A percentile compares a stretch with the other conserved stretches of the same genome.
Evolutionary conservation across 2,888 invertebrate genomes (phyloP).

Genomic region (Allacma fusca): DNA sequence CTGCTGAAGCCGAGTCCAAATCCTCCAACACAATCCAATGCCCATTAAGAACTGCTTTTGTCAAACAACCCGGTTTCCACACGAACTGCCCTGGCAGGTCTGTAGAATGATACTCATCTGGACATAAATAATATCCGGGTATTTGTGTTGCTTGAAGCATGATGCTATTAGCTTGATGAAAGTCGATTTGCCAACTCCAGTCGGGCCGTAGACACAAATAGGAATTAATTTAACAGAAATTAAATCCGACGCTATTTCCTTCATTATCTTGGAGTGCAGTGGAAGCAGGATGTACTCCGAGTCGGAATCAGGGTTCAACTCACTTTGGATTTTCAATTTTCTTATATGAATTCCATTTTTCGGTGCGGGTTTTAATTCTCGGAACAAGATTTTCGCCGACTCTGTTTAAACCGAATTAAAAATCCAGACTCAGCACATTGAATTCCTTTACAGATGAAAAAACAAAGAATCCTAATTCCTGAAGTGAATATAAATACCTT

Average conservation of each 20-base stretch:
- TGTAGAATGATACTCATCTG: slow-evolving; percentile 96
- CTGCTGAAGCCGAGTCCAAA: slow-evolving; percentile 90
- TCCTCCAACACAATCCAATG: slow-evolving; percentile 95
- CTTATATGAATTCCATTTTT: not conserved
- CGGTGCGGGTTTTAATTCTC: not conserved
- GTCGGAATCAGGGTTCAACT: not conserved
- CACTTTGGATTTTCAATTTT: not conserved
- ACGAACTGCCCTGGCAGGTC: slow-evolving; percentile 97
- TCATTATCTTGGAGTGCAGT: not conserved
- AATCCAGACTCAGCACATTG: not conserved
- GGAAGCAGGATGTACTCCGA: not conserved
- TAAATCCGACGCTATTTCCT: slow-evolving; percentile 16
- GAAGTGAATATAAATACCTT: too few relatives aligned
- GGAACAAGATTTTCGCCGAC: not conserved
- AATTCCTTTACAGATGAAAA: too few relatives aligned
- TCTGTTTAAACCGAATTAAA: too few relatives aligned
- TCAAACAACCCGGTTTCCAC: slow-evolving; percentile 94
- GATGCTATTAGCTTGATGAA: slow-evolving; percentile 84
- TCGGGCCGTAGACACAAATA: slow-evolving; percentile 82
- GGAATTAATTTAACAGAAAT: slow-evolving; percentile 40
- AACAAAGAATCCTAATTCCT: too few relatives aligned
- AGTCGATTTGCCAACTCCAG: slow-evolving; percentile 94
- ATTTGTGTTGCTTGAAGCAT: slow-evolving; percentile 62
- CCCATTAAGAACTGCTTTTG: slow-evolving; percentile 70
- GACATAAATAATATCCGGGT: slow-evolving; percentile 76